phyloP scores from a whole-genome alignment of 2,888 invertebrate species.

The Hirudinaria manillensis region DNA sequence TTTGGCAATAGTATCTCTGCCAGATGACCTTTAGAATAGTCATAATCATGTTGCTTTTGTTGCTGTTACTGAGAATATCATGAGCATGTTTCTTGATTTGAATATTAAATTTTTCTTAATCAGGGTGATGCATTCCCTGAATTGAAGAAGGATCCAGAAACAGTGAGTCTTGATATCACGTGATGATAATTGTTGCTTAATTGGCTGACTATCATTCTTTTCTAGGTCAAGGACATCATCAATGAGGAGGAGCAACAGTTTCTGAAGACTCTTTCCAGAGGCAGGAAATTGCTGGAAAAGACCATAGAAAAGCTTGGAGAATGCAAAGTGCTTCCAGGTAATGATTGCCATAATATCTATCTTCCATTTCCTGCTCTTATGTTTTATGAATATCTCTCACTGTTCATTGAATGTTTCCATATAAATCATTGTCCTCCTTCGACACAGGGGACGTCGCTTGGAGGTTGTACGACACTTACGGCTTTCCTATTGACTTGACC shows the following conservation, averaged over 20 bases:
- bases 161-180: conserved; percentile 57
- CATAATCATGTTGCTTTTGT: background rate
- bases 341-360: background rate
- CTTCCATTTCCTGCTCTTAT: background rate
- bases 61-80: background rate
- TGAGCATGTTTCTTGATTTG: background rate
- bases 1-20: no score
- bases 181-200: background rate
- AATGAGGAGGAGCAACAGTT: conserved; percentile 98
- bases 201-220: background rate
- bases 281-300: conserved; percentile 80
- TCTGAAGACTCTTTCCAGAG: conserved; percentile 84
- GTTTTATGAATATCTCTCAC: background rate
- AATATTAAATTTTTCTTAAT: background rate
- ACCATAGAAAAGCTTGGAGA: conserved; percentile 75
- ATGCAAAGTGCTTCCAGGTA: conserved; percentile 70
- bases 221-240: conserved; percentile 72
- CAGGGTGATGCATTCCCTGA: conserved; percentile 64
- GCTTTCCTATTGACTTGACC: conserved; percentile 95
- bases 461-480: conserved; percentile 97
- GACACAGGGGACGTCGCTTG: conserved; percentile 79
- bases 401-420: background rate
- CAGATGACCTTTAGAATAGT: no score
- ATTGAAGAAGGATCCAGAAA: conserved; percentile 77
- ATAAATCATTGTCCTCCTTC: background rate